These are phyloP conservation scores for Meteorus colon DNA, from an alignment of 2,888 invertebrate species.

Conservation along the genomic window DNA sequence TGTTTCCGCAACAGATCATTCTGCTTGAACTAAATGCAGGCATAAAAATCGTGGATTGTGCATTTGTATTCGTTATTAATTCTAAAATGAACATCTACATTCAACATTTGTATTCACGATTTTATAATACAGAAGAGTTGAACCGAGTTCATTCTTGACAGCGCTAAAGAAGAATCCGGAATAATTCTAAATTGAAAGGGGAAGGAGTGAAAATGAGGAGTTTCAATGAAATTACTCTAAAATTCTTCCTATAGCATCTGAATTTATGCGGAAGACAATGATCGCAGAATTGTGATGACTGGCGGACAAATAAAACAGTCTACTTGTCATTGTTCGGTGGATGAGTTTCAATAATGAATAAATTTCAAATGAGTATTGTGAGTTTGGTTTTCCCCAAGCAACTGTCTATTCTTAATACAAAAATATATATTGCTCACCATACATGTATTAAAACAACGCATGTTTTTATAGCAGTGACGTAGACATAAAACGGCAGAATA, in stretches of 20 bases:
- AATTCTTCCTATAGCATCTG: too few species aligned
- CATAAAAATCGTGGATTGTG: neutral
- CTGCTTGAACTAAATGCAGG: conserved; percentile 2
- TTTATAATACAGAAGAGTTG: neutral
- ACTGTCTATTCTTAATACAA: neutral
- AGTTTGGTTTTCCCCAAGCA: neutral
- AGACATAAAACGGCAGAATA: conserved; percentile 7
- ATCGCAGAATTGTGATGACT: too few species aligned
- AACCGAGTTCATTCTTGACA: too few species aligned
- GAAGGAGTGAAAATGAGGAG: too few species aligned
- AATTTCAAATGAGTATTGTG: neutral
- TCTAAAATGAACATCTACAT: too few species aligned
- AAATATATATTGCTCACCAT: neutral
- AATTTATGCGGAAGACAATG: too few species aligned
- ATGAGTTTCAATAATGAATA: neutral
- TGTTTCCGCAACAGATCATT: conserved; percentile 2
- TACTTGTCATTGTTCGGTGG: too few species aligned
- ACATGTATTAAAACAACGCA: conserved; percentile 44
- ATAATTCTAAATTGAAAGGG: too few species aligned
- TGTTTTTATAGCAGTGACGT: conserved; percentile 33
- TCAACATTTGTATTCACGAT: neutral
- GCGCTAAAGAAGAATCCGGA: too few species aligned
- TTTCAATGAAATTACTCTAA: neutral
- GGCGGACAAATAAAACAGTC: too few species aligned
- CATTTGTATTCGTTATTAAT: too few species aligned